A percentile compares a stretch with the other conserved stretches of the same genome.
These are phyloP conservation scores for Gasteruption jaculator DNA, from an alignment of 2,888 invertebrate genomes.

Conservation along the genomic window DNA sequence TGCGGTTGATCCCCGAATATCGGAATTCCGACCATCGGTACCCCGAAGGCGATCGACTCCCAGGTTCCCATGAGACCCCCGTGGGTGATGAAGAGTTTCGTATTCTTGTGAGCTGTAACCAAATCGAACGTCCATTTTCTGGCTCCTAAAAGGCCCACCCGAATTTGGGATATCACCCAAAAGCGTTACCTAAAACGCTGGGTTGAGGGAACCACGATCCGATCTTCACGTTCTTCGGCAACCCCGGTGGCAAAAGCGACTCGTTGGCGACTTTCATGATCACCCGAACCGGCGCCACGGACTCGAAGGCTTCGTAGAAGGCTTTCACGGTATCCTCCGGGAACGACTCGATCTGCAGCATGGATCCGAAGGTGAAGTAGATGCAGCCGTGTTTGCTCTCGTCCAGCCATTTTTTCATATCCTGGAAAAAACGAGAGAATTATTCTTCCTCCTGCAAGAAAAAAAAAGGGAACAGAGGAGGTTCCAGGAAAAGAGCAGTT, in stretches of 20 bases:
- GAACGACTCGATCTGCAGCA: constrained; percentile 32
- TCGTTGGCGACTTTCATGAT: constrained; percentile 30
- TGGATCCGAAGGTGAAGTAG: constrained; percentile 37
- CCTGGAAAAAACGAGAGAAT: constrained; percentile 22
- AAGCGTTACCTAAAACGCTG: constrained; percentile 31
- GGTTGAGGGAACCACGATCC: constrained; percentile 35
- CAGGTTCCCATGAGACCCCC: constrained; percentile 32
- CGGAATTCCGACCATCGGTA: constrained; percentile 35
- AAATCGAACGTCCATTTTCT: too few species aligned
- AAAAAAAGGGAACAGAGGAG: neutral
- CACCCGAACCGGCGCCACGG: constrained; percentile 32
- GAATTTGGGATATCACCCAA: too few species aligned
- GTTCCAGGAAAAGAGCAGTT: neutral
- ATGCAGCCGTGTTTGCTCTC: constrained; percentile 34
- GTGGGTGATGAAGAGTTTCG: constrained; percentile 40
- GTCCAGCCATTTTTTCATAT: constrained; percentile 34
- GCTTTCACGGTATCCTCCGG: constrained; percentile 25
- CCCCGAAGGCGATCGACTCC: constrained; percentile 30
- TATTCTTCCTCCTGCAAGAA: neutral
- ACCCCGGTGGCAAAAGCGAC: constrained; percentile 26
- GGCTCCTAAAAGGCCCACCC: too few species aligned
- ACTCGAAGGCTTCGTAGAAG: constrained; percentile 29
- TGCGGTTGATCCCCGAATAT: constrained; percentile 30
- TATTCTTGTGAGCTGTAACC: constrained; percentile 42
- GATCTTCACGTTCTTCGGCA: constrained; percentile 31